Base-by-base conservation (phyloP, 2,888 invertebrate genomes). In the Eupithecia tripunctaria region DNA sequence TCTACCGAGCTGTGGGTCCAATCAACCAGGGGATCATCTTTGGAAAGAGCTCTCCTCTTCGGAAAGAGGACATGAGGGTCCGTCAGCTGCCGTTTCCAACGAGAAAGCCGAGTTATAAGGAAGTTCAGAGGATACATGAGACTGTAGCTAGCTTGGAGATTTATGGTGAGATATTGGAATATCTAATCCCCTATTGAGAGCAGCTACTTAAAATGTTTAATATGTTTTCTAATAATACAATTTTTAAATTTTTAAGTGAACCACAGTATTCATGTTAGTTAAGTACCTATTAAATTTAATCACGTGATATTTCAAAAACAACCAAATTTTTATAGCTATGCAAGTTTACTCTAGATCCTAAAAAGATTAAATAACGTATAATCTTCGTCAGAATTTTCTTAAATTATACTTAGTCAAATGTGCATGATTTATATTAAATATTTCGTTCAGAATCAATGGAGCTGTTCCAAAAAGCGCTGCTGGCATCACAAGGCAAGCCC, bases 11-110 rank as follows among this genome's bases (percentile, higher is more conserved):
- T n/a, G 64, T 64, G 21, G 64, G 64, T 0, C 96, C 97, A 0
- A 88, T 94, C 63, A 97, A 97, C 87, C 96, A 96, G 36, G 38
- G 38, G 1, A 95, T 97, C 0, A 89, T 98, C 63, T 98, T 97
- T 84, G 97, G 97, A 0, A 96, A 96, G 85, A 95, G 93, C 70
- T 96, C 97, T 0, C 95, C 97, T 0, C 87, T 98, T 18, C 94
- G 95, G 75, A 95, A 95, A 79, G 95, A 92, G 5, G 97, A 97
- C 83, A 81, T 89, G 1, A 91, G 97, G 74, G 87, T 97, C 12
- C 90, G 97, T 79, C 95, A 95, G 27, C 95, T 98, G 77, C 98
- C 98, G 0, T 98, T 98, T 89, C 96, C 97, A 0, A 98, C 98
- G 0, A 94, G 96, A 79, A 95, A 97, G 80, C 97, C 98, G 0